Base-by-base conservation (phyloP, 1,140 invertebrate species). In the Alviniconcha marisindica region DNA sequence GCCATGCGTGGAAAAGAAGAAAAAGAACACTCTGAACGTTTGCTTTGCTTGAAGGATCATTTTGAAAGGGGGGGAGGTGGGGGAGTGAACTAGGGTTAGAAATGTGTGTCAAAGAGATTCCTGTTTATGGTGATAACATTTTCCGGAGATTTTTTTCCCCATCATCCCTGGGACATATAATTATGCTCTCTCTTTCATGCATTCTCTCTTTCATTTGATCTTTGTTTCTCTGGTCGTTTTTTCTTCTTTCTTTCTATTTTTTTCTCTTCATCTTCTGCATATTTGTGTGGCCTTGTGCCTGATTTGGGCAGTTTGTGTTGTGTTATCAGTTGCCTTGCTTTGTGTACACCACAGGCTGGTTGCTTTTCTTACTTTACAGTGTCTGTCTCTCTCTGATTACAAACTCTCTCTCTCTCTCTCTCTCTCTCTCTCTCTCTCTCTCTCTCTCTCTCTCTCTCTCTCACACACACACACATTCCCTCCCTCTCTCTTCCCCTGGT, bases 401-500 rank as follows among this genome's bases (percentile, higher is more conserved):
- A 76, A 42, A 28, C 28, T 69, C 33, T 69, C 33, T 80, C 78
- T 66, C 56, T 63, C 78, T 66, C 78, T 66, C 14, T 80, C 60
- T 40, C 76, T 69, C 60, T 71, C 73, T 79, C 83, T 51, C 48
- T 51, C 48, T 51, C 82, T 54, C 74, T 84, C 48, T 69, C 48
- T 82, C 79, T 56, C 69, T 69, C 76, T 76, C 77, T 42, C 73
- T 51, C 63, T 36, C 80, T 44, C 56, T 76, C 56, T 80, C 56
- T 85, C 73, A 56, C 36, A 33, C 42, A 77, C 71, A 33, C 79
- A 66, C 1, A 54, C 83, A 76, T 38, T 81, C 71, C 84, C 77
- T 77, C 83, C 54, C 84, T 81, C 82, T 66, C 73, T 54, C 77
- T 66, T 44, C 51, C 73, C 3, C 42, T 79, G n/a, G n/a, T n/a